Evolutionary conservation across 30 jellyfish, hydroid and myxozoan species (phyloP), one percentile per base, ranked within the genome.

Genomic region (Rhopilema esculentum): DNA sequence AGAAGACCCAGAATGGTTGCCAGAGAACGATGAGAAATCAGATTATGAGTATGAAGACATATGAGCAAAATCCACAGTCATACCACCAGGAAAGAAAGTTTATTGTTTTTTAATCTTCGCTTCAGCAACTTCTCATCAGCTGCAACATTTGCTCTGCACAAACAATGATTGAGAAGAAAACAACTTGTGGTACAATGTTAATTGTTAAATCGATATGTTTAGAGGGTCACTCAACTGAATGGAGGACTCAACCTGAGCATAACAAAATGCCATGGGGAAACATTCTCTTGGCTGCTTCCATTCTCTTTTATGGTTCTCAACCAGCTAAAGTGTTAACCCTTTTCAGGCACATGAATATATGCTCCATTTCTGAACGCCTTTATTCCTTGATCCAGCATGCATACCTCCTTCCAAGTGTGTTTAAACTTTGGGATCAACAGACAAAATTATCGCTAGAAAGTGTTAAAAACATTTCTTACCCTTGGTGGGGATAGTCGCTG

Each of bases 231-330:
- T 8, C 71, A 15, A 27, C 20, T 0, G 33, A 31, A 1, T 75
- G 85, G 85, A 75, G 40, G 40, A 75, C 72, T 49, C 71, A 75
- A 48, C 85, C 85, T 0, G 72, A 75, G 25, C 72, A 49, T 24
- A 40, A 40, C 57, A 40, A 40, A 40, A 40, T 40, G 57, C 12
- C 57, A 40, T 40, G 57, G 57, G 57, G 57, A 40, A 40, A 75
- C 24, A 30, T 75, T 52, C 71, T 75, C 23, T n/a, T 75, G 71
- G 74, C 85, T 27, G 85, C 85, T 75, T 23, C 12, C 57, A 2
- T 40, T 40, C 57, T 40, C 57, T 40, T 12, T 40, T 40, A 6
- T 40, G 57, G 57, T 40, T 40, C 57, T 40, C 57, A 40, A 40
- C 57, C 6, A 40, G 57, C 57, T 40, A 40, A 40, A 40, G 57